Conservation (phyloP, 2,113 vertebrate species). For the Ictalurus furcatus region DNA sequence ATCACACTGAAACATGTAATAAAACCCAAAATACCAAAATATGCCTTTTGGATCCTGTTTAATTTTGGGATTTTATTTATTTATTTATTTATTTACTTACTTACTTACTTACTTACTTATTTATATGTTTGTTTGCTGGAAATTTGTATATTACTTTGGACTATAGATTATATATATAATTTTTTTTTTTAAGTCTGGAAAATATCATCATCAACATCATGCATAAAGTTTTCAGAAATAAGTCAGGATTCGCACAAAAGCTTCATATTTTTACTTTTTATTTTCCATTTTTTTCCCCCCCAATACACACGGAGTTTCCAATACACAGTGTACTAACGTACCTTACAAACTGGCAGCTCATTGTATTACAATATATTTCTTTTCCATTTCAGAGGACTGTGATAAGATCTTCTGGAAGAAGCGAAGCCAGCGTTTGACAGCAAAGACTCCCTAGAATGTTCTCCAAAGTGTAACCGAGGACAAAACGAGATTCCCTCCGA, state of each 20-base stretch:
- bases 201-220: background rate
- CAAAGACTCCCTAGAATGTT: background rate
- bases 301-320: too few relatives aligned
- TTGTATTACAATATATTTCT: background rate
- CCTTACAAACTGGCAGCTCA: background rate
- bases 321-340: background rate
- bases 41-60: background rate
- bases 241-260: background rate
- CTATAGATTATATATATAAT: too few relatives aligned
- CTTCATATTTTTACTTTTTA: background rate
- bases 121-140: background rate
- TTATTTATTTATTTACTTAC: background rate
- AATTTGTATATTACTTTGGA: background rate
- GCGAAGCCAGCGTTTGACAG: background rate
- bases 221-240: background rate
- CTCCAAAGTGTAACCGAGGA: background rate
- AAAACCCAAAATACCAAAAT: background rate
- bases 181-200: too few relatives aligned
- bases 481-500: background rate
- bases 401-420: background rate
- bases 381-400: background rate
- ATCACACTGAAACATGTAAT: background rate
- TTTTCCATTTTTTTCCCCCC: too few relatives aligned
- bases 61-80: background rate
- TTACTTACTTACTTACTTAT: too few relatives aligned